Conservation (phyloP, 2,888 invertebrate genomes). For the Phorcus lineatus region DNA sequence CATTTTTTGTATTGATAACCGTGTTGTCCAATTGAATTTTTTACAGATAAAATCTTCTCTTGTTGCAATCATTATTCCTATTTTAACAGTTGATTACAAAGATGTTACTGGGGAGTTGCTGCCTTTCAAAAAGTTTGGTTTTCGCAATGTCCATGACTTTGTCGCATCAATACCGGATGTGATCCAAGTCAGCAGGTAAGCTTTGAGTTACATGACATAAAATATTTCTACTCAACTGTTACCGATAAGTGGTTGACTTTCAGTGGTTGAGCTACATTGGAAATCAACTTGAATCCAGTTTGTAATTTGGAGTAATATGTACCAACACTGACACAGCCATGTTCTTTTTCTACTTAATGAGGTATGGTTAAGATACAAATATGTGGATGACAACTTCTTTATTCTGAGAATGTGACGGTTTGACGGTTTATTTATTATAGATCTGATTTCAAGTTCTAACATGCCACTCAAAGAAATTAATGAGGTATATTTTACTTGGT, state of each 20-base stretch:
- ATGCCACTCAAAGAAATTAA: too few relatives aligned
- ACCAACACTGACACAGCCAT: too few relatives aligned
- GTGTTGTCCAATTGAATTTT: too few relatives aligned
- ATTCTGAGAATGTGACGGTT: too few relatives aligned
- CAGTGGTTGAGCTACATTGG: too few relatives aligned
- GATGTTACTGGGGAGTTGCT: slow-evolving; percentile 27
- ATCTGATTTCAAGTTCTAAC: too few relatives aligned
- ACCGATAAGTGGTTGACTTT: neutral
- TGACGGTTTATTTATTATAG: too few relatives aligned
- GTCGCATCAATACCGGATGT: slow-evolving; percentile 46
- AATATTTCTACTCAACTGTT: neutral
- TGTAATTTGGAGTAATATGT: neutral
- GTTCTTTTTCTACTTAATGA: too few relatives aligned
- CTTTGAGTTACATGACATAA: neutral
- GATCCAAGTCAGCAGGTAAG: slow-evolving; percentile 34
- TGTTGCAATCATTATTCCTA: neutral
- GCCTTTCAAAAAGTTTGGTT: slow-evolving; percentile 41
- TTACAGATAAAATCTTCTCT: neutral
- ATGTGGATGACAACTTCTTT: too few relatives aligned
- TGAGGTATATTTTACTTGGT: too few relatives aligned
- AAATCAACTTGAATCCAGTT: neutral
- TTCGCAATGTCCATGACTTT: slow-evolving; percentile 32
- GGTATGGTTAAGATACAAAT: too few relatives aligned
- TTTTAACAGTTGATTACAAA: slow-evolving; percentile 33
- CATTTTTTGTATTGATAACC: too few relatives aligned